Evolutionary conservation across 2,113 vertebrate species (phyloP).

Genomic region (Ciconia maguari): DNA sequence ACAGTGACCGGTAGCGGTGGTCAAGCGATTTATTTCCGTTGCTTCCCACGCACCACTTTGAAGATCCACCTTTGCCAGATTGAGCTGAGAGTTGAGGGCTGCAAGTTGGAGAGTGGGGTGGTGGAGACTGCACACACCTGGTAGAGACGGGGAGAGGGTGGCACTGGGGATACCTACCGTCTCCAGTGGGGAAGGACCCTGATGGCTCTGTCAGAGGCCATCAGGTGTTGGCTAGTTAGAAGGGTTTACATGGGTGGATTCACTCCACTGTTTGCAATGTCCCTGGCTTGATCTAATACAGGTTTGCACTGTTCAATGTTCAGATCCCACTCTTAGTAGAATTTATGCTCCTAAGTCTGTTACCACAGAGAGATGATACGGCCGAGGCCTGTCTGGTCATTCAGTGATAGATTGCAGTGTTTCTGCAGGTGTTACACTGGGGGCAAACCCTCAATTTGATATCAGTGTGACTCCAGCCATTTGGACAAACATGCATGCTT

Average conservation of each 20-base stretch:
- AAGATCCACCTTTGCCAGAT: slow-evolving; percentile 69
- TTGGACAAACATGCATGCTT: neutral
- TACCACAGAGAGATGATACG: neutral
- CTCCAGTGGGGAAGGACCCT: slow-evolving; percentile 19
- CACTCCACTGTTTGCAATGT: slow-evolving; percentile 58
- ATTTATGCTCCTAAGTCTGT: neutral
- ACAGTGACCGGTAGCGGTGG: neutral
- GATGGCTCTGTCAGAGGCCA: slow-evolving; percentile 21
- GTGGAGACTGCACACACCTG: slow-evolving; percentile 70
- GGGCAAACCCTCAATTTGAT: neutral
- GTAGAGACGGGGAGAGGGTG: neutral
- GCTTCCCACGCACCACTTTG: slow-evolving; percentile 77
- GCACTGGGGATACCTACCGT: slow-evolving; percentile 30
- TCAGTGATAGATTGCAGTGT: neutral
- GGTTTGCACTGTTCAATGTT: slow-evolving; percentile 69
- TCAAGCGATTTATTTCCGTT: slow-evolving; percentile 26
- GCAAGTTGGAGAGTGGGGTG: slow-evolving; percentile 85
- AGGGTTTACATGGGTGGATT: slow-evolving; percentile 20
- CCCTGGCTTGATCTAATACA: slow-evolving; percentile 71
- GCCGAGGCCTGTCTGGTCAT: neutral
- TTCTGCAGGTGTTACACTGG: neutral
- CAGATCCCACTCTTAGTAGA: slow-evolving; percentile 41
- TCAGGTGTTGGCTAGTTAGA: slow-evolving; percentile 24
- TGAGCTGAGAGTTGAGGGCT: slow-evolving; percentile 84
- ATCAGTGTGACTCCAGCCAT: neutral